Evolutionary conservation across 2,113 vertebrate species (phyloP), one percentile per base, ranked within the genome.

Genomic region (Rhinolophus ferrumequinum): DNA sequence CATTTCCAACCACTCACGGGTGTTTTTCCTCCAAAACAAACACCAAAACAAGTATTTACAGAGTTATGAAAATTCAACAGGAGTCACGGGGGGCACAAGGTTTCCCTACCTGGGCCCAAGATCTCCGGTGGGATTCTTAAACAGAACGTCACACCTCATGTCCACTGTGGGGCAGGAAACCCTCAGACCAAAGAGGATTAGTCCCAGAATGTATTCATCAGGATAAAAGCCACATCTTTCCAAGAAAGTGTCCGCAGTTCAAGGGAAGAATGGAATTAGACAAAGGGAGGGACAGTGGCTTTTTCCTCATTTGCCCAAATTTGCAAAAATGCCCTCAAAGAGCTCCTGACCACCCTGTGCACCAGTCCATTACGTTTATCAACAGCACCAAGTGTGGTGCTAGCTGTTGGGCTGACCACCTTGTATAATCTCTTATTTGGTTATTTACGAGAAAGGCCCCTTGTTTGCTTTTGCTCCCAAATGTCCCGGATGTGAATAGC

Each of bases 11-110:
- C 81, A 56, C 88, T 87, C 67, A 50, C 95, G 96, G 95, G 95
- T 96, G 88, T 44, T 90, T 92, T 92, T 73, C 87, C 92, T 97
- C 88, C 67, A 82, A 97, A 95, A 96, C 90, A 97, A 96, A 97
- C 85, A 96, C 56, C 94, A 93, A 97, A 96, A 97, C 96, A 93
- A 97, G 73, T 90, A 96, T 98, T 98, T 97, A 97, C 97, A 96
- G 86, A 97, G 94, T 94, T 98, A 93, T 83, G 84, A 92, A 98
- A 98, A 93, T 67, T 93, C 96, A 97, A 73, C 88, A 75, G 14
- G 89, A 85, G 97, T 97, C 76, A 83, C 95, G 93, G 96, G 86
- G 88, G 88, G 41, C n/a, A 44, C 47, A 52, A 93, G 50, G 30
- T 92, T 90, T 86, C 72, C 82, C 94, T 66, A 76, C 93, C 90